Conservation (phyloP, 2,888 invertebrate species). For the Drosophila robusta region DNA sequence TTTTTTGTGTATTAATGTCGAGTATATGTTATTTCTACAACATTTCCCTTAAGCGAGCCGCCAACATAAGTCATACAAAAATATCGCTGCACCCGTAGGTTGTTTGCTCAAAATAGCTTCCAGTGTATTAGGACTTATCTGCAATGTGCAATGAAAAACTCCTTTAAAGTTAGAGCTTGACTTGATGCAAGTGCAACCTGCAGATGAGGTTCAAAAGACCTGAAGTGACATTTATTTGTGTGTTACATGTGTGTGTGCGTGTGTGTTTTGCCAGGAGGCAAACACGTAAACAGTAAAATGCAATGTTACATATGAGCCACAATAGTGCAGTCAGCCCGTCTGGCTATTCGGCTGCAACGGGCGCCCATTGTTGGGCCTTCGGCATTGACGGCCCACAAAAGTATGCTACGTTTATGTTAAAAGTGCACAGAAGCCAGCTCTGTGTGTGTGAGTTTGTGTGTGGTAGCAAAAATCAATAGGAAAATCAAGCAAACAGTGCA, state of each 20-base stretch:
- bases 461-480: conserved; percentile 46
- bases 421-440: conserved; percentile 1
- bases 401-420: conserved; percentile 64
- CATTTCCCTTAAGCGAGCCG: too few species aligned
- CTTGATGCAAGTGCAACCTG: neutral
- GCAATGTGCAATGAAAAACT: neutral
- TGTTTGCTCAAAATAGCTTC: too few species aligned
- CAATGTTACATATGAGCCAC: conserved; percentile 20
- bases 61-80: too few species aligned
- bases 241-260: neutral
- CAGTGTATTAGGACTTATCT: neutral
- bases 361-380: conserved; percentile 24
- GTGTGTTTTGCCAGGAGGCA: conserved; percentile 5
- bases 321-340: conserved; percentile 6
- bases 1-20: too few species aligned
- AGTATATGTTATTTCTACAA: too few species aligned
- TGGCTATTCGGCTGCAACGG: conserved; percentile 6
- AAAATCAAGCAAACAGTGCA: conserved; percentile 37
- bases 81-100: too few species aligned
- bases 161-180: conserved; percentile 4
- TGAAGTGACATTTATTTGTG: conserved; percentile 18
- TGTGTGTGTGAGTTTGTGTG: neutral
- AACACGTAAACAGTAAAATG: neutral
- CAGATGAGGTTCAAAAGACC: conserved; percentile 1
- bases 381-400: conserved; percentile 49